These are phyloP conservation scores for Trichogramma evanescens DNA, from an alignment of 2,888 invertebrate species.

Conservation along the genomic window DNA sequence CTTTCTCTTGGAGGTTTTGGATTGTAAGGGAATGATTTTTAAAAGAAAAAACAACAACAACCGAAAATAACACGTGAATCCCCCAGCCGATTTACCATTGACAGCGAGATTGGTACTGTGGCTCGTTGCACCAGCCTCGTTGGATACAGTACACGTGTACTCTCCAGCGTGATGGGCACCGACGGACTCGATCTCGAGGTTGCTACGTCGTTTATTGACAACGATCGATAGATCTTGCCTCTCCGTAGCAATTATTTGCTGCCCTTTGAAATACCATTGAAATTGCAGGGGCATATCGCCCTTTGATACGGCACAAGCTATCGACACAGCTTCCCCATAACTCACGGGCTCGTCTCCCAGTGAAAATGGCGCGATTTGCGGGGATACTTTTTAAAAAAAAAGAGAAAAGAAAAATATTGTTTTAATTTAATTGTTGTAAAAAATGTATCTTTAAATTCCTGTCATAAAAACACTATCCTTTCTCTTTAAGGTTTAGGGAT, in stretches of 20 bases:
- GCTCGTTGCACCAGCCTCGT: slow-evolving; percentile 63
- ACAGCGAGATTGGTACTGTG: slow-evolving; percentile 64
- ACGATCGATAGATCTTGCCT: slow-evolving; percentile 48
- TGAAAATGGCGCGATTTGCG: slow-evolving; percentile 64
- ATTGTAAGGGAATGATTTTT: no score
- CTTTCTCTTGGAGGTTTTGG: background rate
- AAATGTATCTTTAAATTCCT: slow-evolving; percentile 36
- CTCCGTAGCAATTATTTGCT: slow-evolving; percentile 44
- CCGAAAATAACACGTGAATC: no score
- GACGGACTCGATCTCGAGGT: slow-evolving; percentile 62
- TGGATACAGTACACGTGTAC: slow-evolving; percentile 70
- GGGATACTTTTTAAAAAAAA: slow-evolving; percentile 52
- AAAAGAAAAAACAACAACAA: no score
- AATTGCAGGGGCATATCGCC: slow-evolving; percentile 70
- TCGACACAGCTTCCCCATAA: slow-evolving; percentile 63
- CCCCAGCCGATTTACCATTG: slow-evolving; percentile 55
- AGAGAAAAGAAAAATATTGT: no score
- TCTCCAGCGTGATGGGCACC: slow-evolving; percentile 65
- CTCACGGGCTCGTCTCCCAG: slow-evolving; percentile 64
- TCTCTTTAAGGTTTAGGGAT: no score
- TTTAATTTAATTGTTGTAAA: no score
- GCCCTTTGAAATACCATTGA: slow-evolving; percentile 66
- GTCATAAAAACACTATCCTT: slow-evolving; percentile 43
- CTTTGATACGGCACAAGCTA: slow-evolving; percentile 63
- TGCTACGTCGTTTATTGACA: slow-evolving; percentile 51